Conservation (phyloP, 2,113 vertebrate species). For the Rhinogobius similis region DNA sequence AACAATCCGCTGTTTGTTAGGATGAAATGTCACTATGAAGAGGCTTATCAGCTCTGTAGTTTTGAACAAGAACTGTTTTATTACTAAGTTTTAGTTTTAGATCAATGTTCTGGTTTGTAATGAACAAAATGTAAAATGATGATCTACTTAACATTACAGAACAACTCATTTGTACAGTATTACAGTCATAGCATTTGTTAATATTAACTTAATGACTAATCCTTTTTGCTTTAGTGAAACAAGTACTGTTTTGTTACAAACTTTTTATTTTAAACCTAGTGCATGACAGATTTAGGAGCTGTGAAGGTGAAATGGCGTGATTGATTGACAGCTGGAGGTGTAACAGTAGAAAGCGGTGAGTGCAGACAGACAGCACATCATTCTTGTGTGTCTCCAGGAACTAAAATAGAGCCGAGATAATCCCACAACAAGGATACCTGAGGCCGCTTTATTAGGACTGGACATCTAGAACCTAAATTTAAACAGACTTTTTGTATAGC, state of each 20-base stretch:
- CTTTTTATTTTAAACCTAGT: background rate
- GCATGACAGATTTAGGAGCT: slow-evolving; percentile 1
- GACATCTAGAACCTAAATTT: slow-evolving; percentile 64
- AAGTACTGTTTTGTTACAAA: background rate
- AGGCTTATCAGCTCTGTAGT: too few species aligned
- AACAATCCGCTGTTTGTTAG: too few species aligned
- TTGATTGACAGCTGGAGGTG: slow-evolving; percentile 34
- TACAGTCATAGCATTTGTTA: too few species aligned
- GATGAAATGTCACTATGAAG: too few species aligned
- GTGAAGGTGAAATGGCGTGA: slow-evolving; percentile 9
- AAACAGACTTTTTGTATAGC: slow-evolving; percentile 32
- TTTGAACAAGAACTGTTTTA: too few species aligned
- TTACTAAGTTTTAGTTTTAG: too few species aligned
- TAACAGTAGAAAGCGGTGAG: slow-evolving; percentile 11
- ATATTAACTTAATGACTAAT: too few species aligned
- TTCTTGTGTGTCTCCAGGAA: slow-evolving; percentile 54
- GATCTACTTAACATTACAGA: too few species aligned
- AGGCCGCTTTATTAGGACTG: slow-evolving; percentile 43
- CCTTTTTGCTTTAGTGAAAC: background rate
- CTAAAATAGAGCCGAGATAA: slow-evolving; percentile 74
- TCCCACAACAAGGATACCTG: slow-evolving; percentile 65
- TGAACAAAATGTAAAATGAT: too few species aligned
- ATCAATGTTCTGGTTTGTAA: too few species aligned
- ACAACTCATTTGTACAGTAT: too few species aligned
- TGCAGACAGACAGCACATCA: slow-evolving; percentile 43